These are phyloP conservation scores for Symphodus melops DNA, from an alignment of 2,113 vertebrate genomes.

Conservation along the genomic window DNA sequence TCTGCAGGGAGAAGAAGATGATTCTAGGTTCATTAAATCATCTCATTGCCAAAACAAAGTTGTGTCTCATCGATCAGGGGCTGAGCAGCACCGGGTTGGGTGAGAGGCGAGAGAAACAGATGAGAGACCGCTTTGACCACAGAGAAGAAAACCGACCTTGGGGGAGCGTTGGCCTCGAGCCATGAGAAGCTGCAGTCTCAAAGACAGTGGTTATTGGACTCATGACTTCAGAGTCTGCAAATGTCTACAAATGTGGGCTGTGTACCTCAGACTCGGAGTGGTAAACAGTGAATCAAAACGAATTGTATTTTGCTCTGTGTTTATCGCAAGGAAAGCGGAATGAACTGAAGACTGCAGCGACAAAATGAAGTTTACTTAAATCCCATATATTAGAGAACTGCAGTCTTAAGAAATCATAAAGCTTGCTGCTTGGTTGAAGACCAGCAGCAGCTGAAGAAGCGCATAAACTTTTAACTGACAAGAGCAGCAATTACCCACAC, in stretches of 20 bases:
- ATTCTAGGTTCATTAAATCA: conserved; percentile 61
- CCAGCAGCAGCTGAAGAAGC: conserved; percentile 44
- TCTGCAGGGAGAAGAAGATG: conserved; percentile 76
- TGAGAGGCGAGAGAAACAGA: conserved; percentile 52
- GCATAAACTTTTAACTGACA: conserved; percentile 74
- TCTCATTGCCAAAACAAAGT: conserved; percentile 66
- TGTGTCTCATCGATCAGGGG: conserved; percentile 61
- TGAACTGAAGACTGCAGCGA: conserved; percentile 33
- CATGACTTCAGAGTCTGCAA: conserved; percentile 71
- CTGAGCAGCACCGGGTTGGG: conserved; percentile 29
- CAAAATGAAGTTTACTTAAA: conserved; percentile 50
- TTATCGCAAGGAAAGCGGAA: conserved; percentile 52
- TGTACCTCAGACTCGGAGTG: conserved; percentile 31
- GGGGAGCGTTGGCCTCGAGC: conserved; percentile 53
- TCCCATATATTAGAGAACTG: conserved; percentile 56
- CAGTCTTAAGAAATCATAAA: conserved; percentile 58
- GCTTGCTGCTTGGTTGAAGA: conserved; percentile 62
- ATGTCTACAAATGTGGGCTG: conserved; percentile 57
- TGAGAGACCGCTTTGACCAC: conserved; percentile 62
- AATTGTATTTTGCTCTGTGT: conserved; percentile 21
- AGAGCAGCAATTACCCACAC: conserved; percentile 71
- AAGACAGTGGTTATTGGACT: conserved; percentile 49
- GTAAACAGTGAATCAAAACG: conserved; percentile 52
- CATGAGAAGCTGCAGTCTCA: conserved; percentile 58
- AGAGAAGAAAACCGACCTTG: conserved; percentile 69